Conservation (phyloP, 2,888 invertebrate species). For the Trimorus sp. region DNA sequence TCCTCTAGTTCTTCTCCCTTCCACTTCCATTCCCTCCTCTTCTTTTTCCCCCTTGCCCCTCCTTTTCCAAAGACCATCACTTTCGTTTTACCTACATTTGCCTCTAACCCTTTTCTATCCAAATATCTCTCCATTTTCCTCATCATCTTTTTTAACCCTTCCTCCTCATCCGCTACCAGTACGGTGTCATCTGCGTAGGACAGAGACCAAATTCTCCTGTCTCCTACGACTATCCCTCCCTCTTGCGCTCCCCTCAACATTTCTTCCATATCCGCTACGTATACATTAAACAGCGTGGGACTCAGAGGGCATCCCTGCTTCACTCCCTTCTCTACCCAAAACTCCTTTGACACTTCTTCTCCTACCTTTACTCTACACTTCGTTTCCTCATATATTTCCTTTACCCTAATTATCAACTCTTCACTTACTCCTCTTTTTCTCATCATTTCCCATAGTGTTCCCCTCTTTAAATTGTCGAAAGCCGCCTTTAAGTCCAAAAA, state of each 20-base stretch:
- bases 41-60: neutral
- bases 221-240: slow-evolving; percentile 3
- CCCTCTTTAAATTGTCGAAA: neutral
- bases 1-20: too few relatives aligned
- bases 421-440: neutral
- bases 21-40: too few relatives aligned
- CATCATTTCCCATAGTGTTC: neutral
- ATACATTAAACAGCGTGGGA: slow-evolving; percentile 29
- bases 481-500: neutral
- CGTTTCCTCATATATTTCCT: too few relatives aligned
- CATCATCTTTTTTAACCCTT: neutral
- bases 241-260: neutral
- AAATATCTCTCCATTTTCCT: neutral
- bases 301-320: slow-evolving; percentile 24
- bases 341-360: slow-evolving; percentile 1
- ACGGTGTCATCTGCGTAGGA: slow-evolving; percentile 6
- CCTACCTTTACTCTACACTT: neutral
- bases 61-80: neutral
- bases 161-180: neutral
- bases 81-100: neutral
- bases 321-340: slow-evolving; percentile 19
- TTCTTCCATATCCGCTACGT: slow-evolving; percentile 41
- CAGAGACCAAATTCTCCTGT: neutral
- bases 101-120: neutral
- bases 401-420: neutral